Percentiles rank a stretch among this genome's conserved stretches.
phyloP scores from a whole-genome alignment of 2,113 vertebrate genomes.

The Thunnus maccoyii region DNA sequence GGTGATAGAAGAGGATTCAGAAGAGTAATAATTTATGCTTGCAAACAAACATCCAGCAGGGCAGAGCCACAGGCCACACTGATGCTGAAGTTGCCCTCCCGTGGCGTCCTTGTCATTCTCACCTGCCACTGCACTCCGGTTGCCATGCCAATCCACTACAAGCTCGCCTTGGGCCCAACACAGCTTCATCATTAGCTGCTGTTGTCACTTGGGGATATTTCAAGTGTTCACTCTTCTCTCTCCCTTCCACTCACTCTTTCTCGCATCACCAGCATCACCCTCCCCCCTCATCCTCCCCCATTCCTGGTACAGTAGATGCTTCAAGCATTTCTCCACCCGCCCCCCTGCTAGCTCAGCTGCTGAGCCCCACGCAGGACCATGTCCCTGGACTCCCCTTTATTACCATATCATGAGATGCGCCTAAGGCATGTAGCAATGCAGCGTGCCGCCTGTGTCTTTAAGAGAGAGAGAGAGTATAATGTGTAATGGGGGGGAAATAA shows the following conservation, averaged over 20 bases:
- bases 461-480: slow-evolving; percentile 78
- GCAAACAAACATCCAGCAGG: slow-evolving; percentile 48
- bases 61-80: slow-evolving; percentile 30
- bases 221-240: slow-evolving; percentile 56
- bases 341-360: slow-evolving; percentile 43
- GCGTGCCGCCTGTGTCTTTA: slow-evolving; percentile 83
- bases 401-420: slow-evolving; percentile 76
- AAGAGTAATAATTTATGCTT: slow-evolving; percentile 49
- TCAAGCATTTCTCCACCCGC: slow-evolving; percentile 31
- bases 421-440: slow-evolving; percentile 78
- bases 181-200: slow-evolving; percentile 70
- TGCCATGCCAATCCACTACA: slow-evolving; percentile 65
- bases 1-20: slow-evolving; percentile 22
- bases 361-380: slow-evolving; percentile 59
- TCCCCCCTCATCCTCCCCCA: slow-evolving; percentile 13
- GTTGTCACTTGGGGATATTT: slow-evolving; percentile 66
- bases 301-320: slow-evolving; percentile 61
- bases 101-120: slow-evolving; percentile 41
- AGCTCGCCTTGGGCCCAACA: slow-evolving; percentile 53
- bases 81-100: slow-evolving; percentile 52
- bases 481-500: slow-evolving; percentile 69
- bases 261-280: slow-evolving; percentile 35
- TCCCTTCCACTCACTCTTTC: slow-evolving; percentile 24
- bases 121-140: slow-evolving; percentile 51
- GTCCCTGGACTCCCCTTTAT: slow-evolving; percentile 75